Conservation (phyloP, 23 tunicate species). For the Phallusia fumigata region DNA sequence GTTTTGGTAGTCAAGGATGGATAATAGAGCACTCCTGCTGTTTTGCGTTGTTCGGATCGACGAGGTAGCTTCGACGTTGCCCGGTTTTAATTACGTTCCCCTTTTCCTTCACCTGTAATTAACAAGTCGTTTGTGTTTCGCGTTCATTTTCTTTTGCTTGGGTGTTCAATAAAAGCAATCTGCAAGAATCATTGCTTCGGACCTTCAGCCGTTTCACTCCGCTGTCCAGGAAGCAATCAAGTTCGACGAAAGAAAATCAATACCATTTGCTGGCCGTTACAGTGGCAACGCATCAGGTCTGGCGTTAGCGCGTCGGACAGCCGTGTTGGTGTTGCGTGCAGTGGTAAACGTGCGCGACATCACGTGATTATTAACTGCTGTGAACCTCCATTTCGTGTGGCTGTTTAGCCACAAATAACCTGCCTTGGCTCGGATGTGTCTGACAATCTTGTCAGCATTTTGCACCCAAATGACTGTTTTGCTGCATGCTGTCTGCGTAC, state of each 20-base stretch:
- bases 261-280: background rate
- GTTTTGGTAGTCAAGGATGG: no score
- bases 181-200: background rate
- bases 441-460: background rate
- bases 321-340: no score
- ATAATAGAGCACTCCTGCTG: no score
- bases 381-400: no score
- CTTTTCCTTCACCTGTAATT: conserved; percentile 2
- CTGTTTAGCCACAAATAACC: no score
- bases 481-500: background rate
- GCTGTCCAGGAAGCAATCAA: background rate
- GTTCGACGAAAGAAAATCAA: background rate
- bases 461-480: background rate
- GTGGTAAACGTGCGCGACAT: no score
- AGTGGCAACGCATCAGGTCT: no score
- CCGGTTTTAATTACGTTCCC: conserved; percentile 2
- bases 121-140: background rate
- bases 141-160: conserved; percentile 4
- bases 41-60: no score
- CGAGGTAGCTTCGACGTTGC: background rate
- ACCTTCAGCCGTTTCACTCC: background rate
- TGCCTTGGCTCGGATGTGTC: no score
- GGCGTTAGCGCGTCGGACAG: no score
- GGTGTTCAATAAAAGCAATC: conserved; percentile 11
- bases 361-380: no score